Evolutionary conservation across 2,797 vertebrate species (phyloP).

Genomic region (Crocidura indochinensis): DNA sequence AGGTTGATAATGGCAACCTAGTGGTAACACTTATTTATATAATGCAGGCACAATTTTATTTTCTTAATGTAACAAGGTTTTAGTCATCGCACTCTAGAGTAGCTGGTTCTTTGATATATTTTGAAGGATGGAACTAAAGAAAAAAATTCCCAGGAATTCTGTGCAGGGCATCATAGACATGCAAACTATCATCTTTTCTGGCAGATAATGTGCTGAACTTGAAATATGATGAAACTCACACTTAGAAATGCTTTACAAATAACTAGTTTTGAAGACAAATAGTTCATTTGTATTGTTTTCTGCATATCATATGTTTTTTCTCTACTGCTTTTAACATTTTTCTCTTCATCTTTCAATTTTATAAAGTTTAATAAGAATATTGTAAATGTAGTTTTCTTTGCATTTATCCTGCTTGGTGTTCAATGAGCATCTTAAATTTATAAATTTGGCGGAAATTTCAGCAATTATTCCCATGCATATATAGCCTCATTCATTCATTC

Average conservation of each 20-base stretch:
- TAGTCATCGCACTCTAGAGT: constrained; percentile 49
- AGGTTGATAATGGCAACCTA: constrained; percentile 70
- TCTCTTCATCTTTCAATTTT: constrained; percentile 45
- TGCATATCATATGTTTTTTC: neutral
- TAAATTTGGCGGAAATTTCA: constrained; percentile 12
- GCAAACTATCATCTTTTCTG: constrained; percentile 23
- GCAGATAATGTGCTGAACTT: neutral
- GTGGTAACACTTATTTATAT: constrained; percentile 74
- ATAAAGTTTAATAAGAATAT: constrained; percentile 38
- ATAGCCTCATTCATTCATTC: neutral
- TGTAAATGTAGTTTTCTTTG: constrained; percentile 43
- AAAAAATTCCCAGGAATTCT: constrained; percentile 30
- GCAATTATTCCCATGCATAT: constrained; percentile 9
- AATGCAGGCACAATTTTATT: constrained; percentile 73
- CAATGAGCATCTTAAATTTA: constrained; percentile 47
- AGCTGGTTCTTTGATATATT: constrained; percentile 68
- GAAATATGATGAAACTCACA: constrained; percentile 24
- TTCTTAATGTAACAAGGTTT: constrained; percentile 74
- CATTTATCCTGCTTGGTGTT: constrained; percentile 67
- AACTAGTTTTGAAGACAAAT: constrained; percentile 27
- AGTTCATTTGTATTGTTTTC: constrained; percentile 33
- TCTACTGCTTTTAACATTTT: constrained; percentile 51
- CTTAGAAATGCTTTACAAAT: constrained; percentile 43
- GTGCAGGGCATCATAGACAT: constrained; percentile 6
- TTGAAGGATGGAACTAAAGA: constrained; percentile 19